A percentile compares a stretch with the other conserved stretches of the same genome.
Conservation (phyloP, 2,888 invertebrate species). For the Tipula unca region DNA sequence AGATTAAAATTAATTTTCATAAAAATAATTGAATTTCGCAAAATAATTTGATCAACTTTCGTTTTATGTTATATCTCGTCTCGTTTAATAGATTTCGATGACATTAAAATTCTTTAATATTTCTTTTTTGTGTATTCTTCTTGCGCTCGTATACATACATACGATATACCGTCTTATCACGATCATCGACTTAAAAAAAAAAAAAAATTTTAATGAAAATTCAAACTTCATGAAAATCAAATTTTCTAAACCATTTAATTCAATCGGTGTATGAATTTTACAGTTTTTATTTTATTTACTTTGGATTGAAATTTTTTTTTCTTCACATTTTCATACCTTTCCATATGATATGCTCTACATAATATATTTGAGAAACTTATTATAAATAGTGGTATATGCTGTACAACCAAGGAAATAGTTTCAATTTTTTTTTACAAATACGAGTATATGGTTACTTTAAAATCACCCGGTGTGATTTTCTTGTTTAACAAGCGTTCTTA, state of each 20-base stretch:
- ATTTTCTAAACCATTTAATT: neutral
- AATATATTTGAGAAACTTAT: no score
- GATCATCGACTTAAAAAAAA: neutral
- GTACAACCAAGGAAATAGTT: neutral
- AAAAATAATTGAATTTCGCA: neutral
- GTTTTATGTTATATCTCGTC: neutral
- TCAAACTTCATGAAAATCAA: neutral
- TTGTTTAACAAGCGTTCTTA: neutral
- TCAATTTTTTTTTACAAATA: no score
- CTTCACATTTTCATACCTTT: neutral
- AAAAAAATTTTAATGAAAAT: neutral
- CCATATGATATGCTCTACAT: neutral
- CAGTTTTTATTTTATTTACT: neutral
- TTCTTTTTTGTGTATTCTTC: neutral
- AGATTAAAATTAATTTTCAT: neutral
- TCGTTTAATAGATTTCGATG: neutral
- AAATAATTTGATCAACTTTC: neutral
- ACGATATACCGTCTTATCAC: neutral
- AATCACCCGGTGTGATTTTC: neutral
- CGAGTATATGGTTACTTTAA: no score
- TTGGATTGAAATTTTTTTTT: neutral
- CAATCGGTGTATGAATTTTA: neutral
- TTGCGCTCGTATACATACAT: neutral
- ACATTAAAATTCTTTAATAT: neutral
- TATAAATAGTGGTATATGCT: neutral